Evolutionary conservation across 2,888 invertebrate species (phyloP).

Genomic region (Spisula solida): DNA sequence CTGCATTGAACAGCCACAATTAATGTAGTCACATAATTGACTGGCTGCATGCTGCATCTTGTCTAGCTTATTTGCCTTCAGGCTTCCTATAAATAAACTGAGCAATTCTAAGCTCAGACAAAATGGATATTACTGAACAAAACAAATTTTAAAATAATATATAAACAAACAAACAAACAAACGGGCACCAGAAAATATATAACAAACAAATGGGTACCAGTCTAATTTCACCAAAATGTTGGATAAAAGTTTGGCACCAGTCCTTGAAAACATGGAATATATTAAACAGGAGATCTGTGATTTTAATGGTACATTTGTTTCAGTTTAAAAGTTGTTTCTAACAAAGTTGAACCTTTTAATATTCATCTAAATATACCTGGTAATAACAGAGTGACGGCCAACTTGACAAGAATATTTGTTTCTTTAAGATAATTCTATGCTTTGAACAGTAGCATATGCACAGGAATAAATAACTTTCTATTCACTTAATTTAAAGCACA

Average conservation of each 20-base stretch:
- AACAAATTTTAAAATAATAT: neutral
- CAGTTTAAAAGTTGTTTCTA: neutral
- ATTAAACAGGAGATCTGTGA: neutral
- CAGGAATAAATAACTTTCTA: too few relatives aligned
- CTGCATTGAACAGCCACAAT: too few relatives aligned
- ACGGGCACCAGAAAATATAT: neutral
- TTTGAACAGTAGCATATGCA: too few relatives aligned
- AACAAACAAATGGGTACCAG: neutral
- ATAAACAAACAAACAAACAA: neutral
- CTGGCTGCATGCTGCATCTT: neutral
- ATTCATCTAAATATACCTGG: neutral
- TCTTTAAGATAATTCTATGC: too few relatives aligned
- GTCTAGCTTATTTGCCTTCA: neutral
- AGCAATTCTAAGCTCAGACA: neutral
- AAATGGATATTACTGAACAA: neutral
- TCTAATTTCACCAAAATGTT: neutral
- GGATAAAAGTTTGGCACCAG: neutral
- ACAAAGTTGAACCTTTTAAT: neutral
- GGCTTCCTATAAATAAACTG: neutral
- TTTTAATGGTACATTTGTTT: slow-evolving; percentile 11
- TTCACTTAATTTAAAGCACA: too few relatives aligned
- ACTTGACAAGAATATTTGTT: too few relatives aligned
- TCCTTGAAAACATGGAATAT: neutral
- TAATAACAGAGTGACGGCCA: neutral
- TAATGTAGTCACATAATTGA: neutral